These are phyloP conservation scores for Limnephilus rhombicus DNA, from an alignment of 2,888 invertebrate species.

Conservation along the genomic window DNA sequence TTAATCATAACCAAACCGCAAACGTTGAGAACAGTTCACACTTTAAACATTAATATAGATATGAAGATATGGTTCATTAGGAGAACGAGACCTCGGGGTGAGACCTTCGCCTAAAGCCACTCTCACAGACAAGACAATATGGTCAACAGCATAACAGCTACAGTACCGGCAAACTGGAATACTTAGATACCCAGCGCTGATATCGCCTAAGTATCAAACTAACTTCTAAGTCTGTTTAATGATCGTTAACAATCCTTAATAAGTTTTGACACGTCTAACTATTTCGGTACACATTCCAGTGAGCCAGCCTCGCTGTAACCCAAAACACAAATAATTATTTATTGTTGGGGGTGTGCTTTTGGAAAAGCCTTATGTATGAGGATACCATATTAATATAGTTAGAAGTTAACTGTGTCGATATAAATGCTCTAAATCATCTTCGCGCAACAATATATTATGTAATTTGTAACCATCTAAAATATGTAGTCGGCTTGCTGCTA, in stretches of 20 bases:
- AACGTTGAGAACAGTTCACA: constrained; percentile 57
- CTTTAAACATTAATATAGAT: constrained; percentile 64
- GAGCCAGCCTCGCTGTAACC: not conserved
- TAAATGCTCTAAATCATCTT: not conserved
- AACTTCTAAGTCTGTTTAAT: not conserved
- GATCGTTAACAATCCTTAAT: constrained; percentile 1
- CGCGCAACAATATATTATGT: too few relatives aligned
- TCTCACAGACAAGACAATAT: not conserved
- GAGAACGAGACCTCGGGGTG: constrained; percentile 58
- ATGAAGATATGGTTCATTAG: constrained; percentile 63
- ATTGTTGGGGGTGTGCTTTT: not conserved
- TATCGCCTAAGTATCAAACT: not conserved
- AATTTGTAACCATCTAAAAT: too few relatives aligned
- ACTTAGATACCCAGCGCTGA: not conserved
- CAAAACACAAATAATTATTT: not conserved
- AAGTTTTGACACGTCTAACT: not conserved
- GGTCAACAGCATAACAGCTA: constrained; percentile 27
- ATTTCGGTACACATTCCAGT: not conserved
- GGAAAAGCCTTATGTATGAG: not conserved
- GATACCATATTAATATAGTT: not conserved
- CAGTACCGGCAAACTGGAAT: not conserved
- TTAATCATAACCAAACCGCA: constrained; percentile 56
- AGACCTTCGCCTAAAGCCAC: not conserved
- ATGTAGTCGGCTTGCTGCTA: too few relatives aligned
- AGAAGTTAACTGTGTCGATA: not conserved